Evolutionary conservation across 2,113 vertebrate species (phyloP), one percentile per base, ranked within the genome.

Genomic region (Epinephelus moara): DNA sequence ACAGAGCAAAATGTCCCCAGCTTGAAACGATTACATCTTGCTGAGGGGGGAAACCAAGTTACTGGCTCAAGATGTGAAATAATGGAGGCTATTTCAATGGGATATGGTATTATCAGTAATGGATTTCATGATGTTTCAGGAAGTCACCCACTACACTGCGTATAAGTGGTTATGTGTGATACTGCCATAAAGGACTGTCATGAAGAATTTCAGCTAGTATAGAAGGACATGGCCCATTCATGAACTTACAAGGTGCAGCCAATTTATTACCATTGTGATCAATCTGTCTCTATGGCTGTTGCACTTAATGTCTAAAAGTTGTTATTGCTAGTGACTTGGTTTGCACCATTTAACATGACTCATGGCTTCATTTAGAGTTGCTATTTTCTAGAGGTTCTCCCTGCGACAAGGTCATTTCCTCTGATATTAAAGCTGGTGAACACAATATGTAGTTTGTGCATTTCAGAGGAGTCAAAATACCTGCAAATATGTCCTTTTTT

Each of bases 21-120:
- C 89, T 82, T 91, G 87, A 68, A 91, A 70, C 86, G 5, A 90
- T 93, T 88, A 86, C 59, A 23, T 75, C 60, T 70, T 45, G 67
- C 82, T 70, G 61, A 69, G 80, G 11, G n/a, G 11, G n/a, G 61
- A 61, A 59, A 78, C 71, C 70, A 45, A 45, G 42, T 80, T 88
- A 91, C 88, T 90, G 77, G 71, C 83, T 91, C 88, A 86, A 92
- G 90, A 92, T 92, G 87, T 85, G 76, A 82, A 81, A 80, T 90
- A 80, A 87, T 67, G 68, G 78, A 72, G 63, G 71, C 59, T 72
- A 33, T 90, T 66, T 80, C 69, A 89, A 57, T 66, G 57, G 84
- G 75, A 84, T 23, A 75, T 69, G 14, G 27, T 73, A 80, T 86
- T 57, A 72, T 88, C 72, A 64, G 64, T 78, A 84, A 88, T 79